Conservation (phyloP, 2,888 invertebrate genomes). For the Rhingia rostrata region DNA sequence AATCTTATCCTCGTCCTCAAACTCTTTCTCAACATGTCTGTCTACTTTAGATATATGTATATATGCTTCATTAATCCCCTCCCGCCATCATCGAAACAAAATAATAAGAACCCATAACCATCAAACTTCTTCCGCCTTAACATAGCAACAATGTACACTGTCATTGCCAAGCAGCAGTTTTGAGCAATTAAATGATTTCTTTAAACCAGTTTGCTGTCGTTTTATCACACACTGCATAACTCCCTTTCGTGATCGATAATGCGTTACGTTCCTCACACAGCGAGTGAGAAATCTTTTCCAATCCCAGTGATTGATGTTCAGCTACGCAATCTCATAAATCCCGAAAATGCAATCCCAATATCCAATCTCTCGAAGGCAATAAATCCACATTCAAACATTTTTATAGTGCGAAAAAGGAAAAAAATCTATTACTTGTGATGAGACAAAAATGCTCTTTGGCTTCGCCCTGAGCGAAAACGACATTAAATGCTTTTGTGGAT, state of each 20-base stretch:
- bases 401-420: slow-evolving; percentile 62
- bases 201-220: slow-evolving; percentile 50
- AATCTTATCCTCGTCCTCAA: slow-evolving; percentile 50
- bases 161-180: slow-evolving; percentile 17
- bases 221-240: slow-evolving; percentile 23
- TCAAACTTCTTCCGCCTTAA: slow-evolving; percentile 50
- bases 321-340: slow-evolving; percentile 72
- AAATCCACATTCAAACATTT: slow-evolving; percentile 71
- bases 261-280: slow-evolving; percentile 9
- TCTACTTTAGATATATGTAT: not conserved
- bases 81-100: not conserved
- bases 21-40: slow-evolving; percentile 9
- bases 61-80: slow-evolving; percentile 32
- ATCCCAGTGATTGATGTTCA: slow-evolving; percentile 69
- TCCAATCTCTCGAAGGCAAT: slow-evolving; percentile 67
- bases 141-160: slow-evolving; percentile 19
- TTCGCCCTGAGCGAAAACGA: slow-evolving; percentile 38
- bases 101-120: slow-evolving; percentile 23
- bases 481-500: slow-evolving; percentile 50
- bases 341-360: slow-evolving; percentile 72
- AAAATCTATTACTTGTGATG: slow-evolving; percentile 64
- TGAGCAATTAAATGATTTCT: slow-evolving; percentile 63
- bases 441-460: slow-evolving; percentile 21
- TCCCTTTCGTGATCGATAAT: slow-evolving; percentile 41
- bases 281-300: slow-evolving; percentile 66